Evolutionary conservation across 2,113 vertebrate species (phyloP), one percentile per base, ranked within the genome.

Genomic region (Salvelinus alpinus): DNA sequence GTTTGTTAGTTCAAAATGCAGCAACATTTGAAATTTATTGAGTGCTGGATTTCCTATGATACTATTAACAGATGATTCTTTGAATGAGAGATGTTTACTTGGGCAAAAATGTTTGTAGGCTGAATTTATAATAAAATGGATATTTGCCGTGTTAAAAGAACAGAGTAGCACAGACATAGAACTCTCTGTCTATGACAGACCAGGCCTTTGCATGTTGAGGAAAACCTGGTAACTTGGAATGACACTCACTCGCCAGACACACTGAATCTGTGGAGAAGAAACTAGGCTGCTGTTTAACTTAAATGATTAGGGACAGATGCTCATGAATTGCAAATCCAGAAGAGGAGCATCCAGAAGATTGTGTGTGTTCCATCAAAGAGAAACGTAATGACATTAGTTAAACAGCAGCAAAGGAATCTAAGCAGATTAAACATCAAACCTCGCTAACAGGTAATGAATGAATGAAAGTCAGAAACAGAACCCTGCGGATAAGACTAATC

Each of bases 241-340:
- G 20, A 68, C 66, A 18, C 70, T 57, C 38, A 14, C 48, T 54
- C 48, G 59, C 47, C 12, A 72, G 13, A 44, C 9, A 74, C 44
- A 68, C 47, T 5, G 12, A 31, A 60, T 62, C 57, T 72, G 22
- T 67, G 64, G 14, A 24, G 75, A 44, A 44, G 38, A 44, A 44
- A 64, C 75, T 4, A 64, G 34, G 5, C 54, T 22, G 18, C 29
- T 3, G 51, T 12, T 57, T 79, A 74, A 69, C 64, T 44, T 44
- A 62, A 74, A 64, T 62, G 71, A 70, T 64, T 38, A 68, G 16
- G 47, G 60, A 44, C 64, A 75, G 60, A 75, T 75, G 67, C 71
- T 16, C 5, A 22, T 66, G 73, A 80, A 75, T 67, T 80, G 60
- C 64, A 71, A 80, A 80, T 80, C 31, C 29, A 54, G 24, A 75